Evolutionary conservation across 2,113 vertebrate species (phyloP), one percentile per base, ranked within the genome.

Genomic region (Copsychus sechellarum): DNA sequence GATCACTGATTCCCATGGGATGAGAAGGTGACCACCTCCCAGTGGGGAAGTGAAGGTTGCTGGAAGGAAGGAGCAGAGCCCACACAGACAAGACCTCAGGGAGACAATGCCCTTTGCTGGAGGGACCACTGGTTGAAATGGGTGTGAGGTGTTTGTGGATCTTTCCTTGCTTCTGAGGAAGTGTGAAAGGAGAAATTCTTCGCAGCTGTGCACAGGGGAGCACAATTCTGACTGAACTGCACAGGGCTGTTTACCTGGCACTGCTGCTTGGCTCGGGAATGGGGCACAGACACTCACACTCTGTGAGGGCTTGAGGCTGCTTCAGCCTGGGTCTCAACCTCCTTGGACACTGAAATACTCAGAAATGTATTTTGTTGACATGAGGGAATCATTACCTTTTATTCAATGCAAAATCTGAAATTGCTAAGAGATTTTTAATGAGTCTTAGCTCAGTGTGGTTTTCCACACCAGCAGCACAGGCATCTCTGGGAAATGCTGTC

Each of bases 1-100:
- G 24, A n/a, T 36, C 2, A 0, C 25, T 42, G 43, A 79, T 61
- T 81, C 53, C 57, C 17, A 11, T 1, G 2, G n/a, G 50, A n/a
- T 0, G 0, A 2, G 48, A 26, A 56, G 40, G 22, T 81, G 31
- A 57, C 8, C 25, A 20, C 11, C 4, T 76, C 3, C 2, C 4
- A 3, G 8, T 0, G 1, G 31, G 19, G 54, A 50, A 81, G 40
- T 1, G 2, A 2, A 11, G 9, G 8, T 2, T 86, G 28, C 2
- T 4, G 73, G 61, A 64, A 60, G 54, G 71, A 62, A 70, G 31
- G 21, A 83, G 15, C 34, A 54, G 36, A 53, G 18, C 33, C 33
- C 15, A 51, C 56, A 33, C 0, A n/a, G 31, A 34, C 2, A 9
- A 69, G 40, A 65, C 28, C 8, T 58, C 14, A 20, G 19, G 16